Conservation (phyloP, 2,113 vertebrate genomes). For the Chloroceryle aenea region DNA sequence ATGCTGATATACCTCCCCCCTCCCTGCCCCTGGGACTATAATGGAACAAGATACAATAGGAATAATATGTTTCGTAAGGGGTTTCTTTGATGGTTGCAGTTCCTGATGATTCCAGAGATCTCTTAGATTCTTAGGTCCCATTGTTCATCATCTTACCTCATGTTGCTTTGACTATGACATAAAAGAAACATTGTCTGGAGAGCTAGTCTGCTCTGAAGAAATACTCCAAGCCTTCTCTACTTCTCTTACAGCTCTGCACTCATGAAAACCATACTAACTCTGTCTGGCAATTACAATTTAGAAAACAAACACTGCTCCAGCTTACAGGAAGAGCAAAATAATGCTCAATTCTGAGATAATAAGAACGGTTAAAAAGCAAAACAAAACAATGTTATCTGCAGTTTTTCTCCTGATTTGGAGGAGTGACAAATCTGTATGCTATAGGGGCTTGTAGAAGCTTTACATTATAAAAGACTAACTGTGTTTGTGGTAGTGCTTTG, state of each 20-base stretch:
- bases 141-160: neutral
- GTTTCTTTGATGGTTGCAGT: neutral
- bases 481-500: neutral
- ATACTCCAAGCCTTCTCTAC: neutral
- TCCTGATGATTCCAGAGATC: neutral
- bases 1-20: neutral
- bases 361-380: neutral
- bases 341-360: neutral
- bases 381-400: neutral
- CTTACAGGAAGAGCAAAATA: neutral
- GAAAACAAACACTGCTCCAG: neutral
- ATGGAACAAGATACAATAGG: neutral
- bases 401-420: neutral
- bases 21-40: neutral
- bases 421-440: neutral
- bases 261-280: neutral
- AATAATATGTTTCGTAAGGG: constrained; percentile 11
- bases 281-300: neutral
- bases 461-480: neutral
- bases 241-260: neutral
- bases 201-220: neutral
- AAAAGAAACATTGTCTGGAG: neutral
- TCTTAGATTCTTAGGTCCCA: neutral
- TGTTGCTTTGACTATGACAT: neutral
- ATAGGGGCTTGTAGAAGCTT: neutral